Evolutionary conservation across 1,140 invertebrate genomes (phyloP).

Genomic region (Ylistrum balloti): DNA sequence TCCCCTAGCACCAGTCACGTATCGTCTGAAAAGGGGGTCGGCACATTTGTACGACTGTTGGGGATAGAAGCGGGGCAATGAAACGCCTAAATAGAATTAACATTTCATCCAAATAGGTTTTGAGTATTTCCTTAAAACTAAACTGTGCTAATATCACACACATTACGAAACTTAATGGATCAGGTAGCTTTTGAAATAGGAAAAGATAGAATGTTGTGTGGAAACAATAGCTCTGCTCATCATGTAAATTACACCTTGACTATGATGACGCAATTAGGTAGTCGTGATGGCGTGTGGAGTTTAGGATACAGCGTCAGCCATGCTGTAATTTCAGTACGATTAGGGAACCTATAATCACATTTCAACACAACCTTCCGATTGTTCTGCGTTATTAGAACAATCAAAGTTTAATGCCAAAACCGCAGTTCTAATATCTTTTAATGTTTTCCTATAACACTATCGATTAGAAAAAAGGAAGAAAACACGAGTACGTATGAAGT

Average conservation of each 20-base stretch:
- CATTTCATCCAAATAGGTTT: conserved; percentile 28
- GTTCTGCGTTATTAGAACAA: conserved; percentile 23
- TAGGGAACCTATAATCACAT: conserved; percentile 9
- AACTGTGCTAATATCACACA: conserved; percentile 17
- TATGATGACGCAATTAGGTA: not conserved
- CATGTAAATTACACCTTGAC: not conserved
- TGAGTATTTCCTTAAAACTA: conserved; percentile 40
- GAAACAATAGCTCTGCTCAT: not conserved
- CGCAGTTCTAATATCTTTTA: conserved; percentile 25
- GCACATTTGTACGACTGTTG: not conserved
- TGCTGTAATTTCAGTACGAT: not conserved
- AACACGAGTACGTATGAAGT: not conserved
- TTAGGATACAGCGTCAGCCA: not conserved
- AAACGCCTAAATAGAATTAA: conserved; percentile 40
- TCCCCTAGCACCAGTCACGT: not conserved
- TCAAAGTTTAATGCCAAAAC: conserved; percentile 34
- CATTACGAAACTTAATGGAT: conserved; percentile 20
- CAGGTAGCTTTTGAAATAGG: not conserved
- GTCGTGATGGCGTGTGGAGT: not conserved
- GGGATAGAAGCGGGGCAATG: not conserved
- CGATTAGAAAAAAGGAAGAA: not conserved
- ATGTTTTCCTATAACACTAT: not conserved
- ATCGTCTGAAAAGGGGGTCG: conserved; percentile 7
- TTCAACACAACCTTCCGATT: conserved; percentile 4
- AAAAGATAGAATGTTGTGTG: not conserved